These are phyloP conservation scores for Rhyacichthys aspro DNA, from an alignment of 2,797 vertebrate genomes.

Conservation along the genomic window DNA sequence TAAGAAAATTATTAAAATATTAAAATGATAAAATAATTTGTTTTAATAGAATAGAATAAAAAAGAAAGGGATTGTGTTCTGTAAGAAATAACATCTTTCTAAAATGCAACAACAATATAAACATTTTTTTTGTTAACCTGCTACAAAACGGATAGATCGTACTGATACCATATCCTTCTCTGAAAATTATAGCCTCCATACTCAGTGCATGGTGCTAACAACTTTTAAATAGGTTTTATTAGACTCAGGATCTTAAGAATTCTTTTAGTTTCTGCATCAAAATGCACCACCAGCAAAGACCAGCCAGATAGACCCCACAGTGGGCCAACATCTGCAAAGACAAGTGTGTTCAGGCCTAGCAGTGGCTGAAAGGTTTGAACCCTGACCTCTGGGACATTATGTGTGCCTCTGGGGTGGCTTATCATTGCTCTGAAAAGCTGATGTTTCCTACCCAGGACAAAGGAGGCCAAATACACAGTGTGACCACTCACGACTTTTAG, in stretches of 20 bases:
- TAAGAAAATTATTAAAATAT: too few species aligned
- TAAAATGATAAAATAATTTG: too few species aligned
- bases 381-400: constrained; percentile 64
- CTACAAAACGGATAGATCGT: too few species aligned
- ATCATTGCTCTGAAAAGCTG: constrained; percentile 62
- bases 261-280: constrained; percentile 11
- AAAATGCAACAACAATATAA: too few species aligned
- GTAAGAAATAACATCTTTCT: too few species aligned
- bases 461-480: constrained; percentile 48
- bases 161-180: too few species aligned
- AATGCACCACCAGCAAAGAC: constrained; percentile 47
- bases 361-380: constrained; percentile 73
- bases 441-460: constrained; percentile 65
- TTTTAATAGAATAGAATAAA: too few species aligned
- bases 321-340: constrained; percentile 67
- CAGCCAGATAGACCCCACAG: constrained; percentile 57
- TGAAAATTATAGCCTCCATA: too few species aligned
- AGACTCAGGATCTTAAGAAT: constrained; percentile 12
- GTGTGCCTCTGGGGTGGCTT: constrained; percentile 53
- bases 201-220: too few species aligned
- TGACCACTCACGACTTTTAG: constrained; percentile 55
- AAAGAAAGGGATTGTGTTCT: too few species aligned
- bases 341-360: constrained; percentile 49
- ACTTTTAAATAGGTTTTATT: neutral
- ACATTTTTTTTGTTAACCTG: too few species aligned